These are phyloP conservation scores for Corythucha ciliata DNA, from an alignment of 2,888 invertebrate genomes.

Conservation along the genomic window DNA sequence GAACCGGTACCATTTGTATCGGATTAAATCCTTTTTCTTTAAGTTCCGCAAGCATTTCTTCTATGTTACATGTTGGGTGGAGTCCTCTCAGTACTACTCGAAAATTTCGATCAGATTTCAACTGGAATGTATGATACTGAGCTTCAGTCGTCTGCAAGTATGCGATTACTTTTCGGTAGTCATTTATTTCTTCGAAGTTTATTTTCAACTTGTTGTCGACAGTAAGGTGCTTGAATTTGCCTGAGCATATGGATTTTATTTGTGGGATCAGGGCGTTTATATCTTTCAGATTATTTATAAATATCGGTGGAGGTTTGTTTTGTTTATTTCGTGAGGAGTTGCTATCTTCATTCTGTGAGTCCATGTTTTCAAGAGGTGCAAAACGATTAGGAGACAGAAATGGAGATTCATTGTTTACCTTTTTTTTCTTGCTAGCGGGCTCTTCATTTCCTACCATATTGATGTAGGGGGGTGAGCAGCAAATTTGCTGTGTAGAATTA, in stretches of 20 bases:
- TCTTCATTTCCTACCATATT: conserved; percentile 7
- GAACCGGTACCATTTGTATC: not conserved
- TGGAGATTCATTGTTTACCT: conserved; percentile 10
- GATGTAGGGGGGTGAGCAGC: too few species aligned
- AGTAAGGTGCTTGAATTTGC: not conserved
- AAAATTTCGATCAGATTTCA: not conserved
- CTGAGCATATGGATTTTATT: conserved; percentile 1
- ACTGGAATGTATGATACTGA: conserved; percentile 2
- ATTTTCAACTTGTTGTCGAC: not conserved
- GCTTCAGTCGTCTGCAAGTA: not conserved
- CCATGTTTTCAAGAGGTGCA: conserved; percentile 8
- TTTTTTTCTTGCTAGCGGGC: conserved; percentile 4
- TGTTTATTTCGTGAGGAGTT: not conserved
- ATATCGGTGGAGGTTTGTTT: conserved; percentile 8
- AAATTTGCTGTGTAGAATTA: too few species aligned
- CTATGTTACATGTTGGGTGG: not conserved
- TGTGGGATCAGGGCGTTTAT: conserved; percentile 8
- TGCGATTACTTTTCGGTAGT: too few species aligned
- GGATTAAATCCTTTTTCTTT: not conserved
- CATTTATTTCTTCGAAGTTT: not conserved
- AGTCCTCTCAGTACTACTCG: conserved; percentile 6
- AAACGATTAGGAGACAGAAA: conserved; percentile 8
- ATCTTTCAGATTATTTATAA: conserved; percentile 7
- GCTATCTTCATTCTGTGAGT: not conserved
- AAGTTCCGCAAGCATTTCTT: not conserved